phyloP scores from a whole-genome alignment of 2,888 invertebrate genomes.

The Operophtera brumata region DNA sequence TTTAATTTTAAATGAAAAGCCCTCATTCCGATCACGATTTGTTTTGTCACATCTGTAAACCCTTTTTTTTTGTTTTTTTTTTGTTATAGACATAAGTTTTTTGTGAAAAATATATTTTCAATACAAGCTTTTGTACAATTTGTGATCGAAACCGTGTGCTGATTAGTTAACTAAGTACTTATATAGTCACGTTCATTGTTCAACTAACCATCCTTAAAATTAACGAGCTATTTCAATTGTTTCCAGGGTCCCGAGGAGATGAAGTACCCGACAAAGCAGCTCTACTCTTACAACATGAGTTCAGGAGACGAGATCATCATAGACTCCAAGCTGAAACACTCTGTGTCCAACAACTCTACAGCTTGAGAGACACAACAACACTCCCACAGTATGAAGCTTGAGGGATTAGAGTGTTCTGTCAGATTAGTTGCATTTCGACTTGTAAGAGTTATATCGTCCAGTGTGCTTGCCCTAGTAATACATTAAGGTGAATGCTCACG shows the following conservation, averaged over 20 bases:
- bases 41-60: too few species aligned
- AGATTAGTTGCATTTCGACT: neutral
- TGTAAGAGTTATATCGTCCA: neutral
- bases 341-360: conserved; percentile 51
- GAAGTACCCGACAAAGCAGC: conserved; percentile 92
- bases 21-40: too few species aligned
- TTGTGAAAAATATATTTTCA: too few species aligned
- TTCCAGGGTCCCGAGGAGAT: conserved; percentile 91
- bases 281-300: conserved; percentile 94
- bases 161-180: too few species aligned
- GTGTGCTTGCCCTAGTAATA: neutral
- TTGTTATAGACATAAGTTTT: too few species aligned
- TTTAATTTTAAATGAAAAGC: too few species aligned
- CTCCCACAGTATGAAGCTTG: conserved; percentile 14
- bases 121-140: too few species aligned
- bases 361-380: conserved; percentile 33
- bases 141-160: too few species aligned
- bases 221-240: conserved; percentile 33
- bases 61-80: too few species aligned
- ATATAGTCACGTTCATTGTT: neutral
- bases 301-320: conserved; percentile 95
- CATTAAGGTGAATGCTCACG: too few species aligned
- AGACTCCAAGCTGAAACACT: conserved; percentile 86
- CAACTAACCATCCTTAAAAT: conserved; percentile 10
- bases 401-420: neutral